phyloP scores from a whole-genome alignment of 2,888 invertebrate species.

The Apomyelois bistriatella region DNA sequence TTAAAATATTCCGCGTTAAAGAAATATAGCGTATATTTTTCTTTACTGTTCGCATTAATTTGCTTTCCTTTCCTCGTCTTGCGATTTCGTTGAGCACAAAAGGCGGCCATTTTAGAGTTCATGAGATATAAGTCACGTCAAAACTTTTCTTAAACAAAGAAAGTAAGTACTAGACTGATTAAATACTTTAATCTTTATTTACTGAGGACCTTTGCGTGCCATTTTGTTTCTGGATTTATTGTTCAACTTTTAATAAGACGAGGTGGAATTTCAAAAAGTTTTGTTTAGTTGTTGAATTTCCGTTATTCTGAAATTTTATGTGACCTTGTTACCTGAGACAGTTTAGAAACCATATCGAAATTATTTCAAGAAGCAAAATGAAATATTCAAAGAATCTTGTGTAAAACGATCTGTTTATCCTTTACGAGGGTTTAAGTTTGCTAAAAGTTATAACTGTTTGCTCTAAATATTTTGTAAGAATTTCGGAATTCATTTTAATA shows the following conservation, averaged over 20 bases:
- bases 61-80: constrained; percentile 25
- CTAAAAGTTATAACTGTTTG: not conserved
- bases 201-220: constrained; percentile 55
- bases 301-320: constrained; percentile 9
- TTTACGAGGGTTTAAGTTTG: not conserved
- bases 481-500: too few relatives aligned
- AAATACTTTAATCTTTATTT: constrained; percentile 76
- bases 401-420: not conserved
- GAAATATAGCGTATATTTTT: constrained; percentile 12
- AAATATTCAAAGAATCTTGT: not conserved
- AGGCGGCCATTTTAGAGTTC: constrained; percentile 40
- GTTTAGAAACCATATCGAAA: not conserved
- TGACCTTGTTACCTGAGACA: not conserved
- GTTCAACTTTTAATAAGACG: constrained; percentile 59
- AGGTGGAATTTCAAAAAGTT: constrained; percentile 28
- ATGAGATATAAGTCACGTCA: constrained; percentile 67
- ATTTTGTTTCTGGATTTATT: constrained; percentile 68
- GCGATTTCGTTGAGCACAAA: constrained; percentile 20
- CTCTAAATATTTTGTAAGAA: too few relatives aligned
- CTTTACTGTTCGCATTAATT: constrained; percentile 28
- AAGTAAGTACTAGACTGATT: constrained; percentile 56
- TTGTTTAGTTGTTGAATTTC: not conserved
- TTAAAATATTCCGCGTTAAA: constrained; percentile 2
- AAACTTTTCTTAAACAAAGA: constrained; percentile 58
- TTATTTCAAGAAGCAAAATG: not conserved